phyloP scores from a whole-genome alignment of 2,888 invertebrate genomes.

The Tenthredo amoena region DNA sequence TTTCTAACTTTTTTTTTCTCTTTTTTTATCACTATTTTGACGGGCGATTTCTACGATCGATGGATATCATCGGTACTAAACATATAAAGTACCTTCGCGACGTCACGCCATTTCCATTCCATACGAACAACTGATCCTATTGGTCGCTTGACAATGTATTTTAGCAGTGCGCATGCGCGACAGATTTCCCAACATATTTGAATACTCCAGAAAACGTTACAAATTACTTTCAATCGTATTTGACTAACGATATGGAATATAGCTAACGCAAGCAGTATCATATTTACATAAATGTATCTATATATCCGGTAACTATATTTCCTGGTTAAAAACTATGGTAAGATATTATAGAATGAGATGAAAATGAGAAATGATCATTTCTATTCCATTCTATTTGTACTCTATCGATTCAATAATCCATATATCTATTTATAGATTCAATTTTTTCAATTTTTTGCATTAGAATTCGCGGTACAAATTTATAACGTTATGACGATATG shows the following conservation, averaged over 20 bases:
- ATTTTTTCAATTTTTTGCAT: too few relatives aligned
- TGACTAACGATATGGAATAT: not conserved
- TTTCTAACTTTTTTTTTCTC: not conserved
- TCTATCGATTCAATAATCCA: too few relatives aligned
- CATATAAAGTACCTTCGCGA: not conserved
- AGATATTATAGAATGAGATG: too few relatives aligned
- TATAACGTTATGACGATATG: too few relatives aligned
- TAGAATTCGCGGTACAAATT: too few relatives aligned
- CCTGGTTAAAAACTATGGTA: too few relatives aligned
- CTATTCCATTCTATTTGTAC: too few relatives aligned
- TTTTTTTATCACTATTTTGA: slow-evolving; percentile 32
- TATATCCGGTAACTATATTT: too few relatives aligned
- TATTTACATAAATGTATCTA: too few relatives aligned
- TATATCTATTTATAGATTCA: too few relatives aligned
- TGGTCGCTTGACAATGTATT: not conserved
- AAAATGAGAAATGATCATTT: too few relatives aligned
- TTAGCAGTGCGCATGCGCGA: not conserved
- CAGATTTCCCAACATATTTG: not conserved
- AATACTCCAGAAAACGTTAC: not conserved
- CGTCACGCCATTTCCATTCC: slow-evolving; percentile 36
- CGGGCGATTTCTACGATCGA: slow-evolving; percentile 39
- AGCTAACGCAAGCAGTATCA: too few relatives aligned
- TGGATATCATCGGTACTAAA: slow-evolving; percentile 27
- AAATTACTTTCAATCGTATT: not conserved
- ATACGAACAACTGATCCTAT: not conserved